A percentile compares a stretch with the other conserved stretches of the same genome.
These are phyloP conservation scores for Scaptodrosophila latifasciaeformis DNA, from an alignment of 2,888 invertebrate genomes.

Conservation along the genomic window DNA sequence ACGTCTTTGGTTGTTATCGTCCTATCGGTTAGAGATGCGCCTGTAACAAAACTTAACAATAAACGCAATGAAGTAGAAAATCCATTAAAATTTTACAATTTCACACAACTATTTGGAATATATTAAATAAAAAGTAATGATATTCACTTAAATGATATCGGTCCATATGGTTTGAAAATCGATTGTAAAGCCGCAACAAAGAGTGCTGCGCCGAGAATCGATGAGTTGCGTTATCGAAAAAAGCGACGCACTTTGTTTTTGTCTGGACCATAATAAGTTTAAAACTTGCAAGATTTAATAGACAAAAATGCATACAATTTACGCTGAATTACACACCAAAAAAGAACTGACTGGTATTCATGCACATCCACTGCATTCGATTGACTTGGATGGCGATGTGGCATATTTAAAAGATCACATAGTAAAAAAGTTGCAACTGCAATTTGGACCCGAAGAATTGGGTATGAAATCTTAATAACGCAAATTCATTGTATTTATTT, in stretches of 20 bases:
- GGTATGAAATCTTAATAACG: slow-evolving; percentile 71
- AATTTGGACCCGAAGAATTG: slow-evolving; percentile 76
- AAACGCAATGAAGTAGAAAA: too few species aligned
- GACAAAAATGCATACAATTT: slow-evolving; percentile 58
- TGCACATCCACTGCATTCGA: slow-evolving; percentile 77
- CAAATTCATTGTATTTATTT: not conserved
- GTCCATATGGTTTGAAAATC: too few species aligned
- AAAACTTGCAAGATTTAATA: not conserved
- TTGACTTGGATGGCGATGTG: slow-evolving; percentile 78
- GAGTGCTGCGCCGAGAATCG: too few species aligned
- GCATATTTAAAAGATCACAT: slow-evolving; percentile 77
- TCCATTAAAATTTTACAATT: too few species aligned
- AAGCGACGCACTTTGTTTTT: slow-evolving; percentile 20
- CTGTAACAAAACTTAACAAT: too few species aligned
- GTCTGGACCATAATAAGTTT: not conserved
- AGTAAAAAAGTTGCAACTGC: slow-evolving; percentile 75
- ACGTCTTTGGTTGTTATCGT: too few species aligned
- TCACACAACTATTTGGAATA: too few species aligned
- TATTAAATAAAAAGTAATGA: too few species aligned
- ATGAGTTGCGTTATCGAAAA: too few species aligned
- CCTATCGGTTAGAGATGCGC: too few species aligned
- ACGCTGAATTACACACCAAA: slow-evolving; percentile 77
- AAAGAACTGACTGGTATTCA: slow-evolving; percentile 77
- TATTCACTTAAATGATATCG: too few species aligned
- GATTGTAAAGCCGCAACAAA: too few species aligned